Base-by-base conservation (phyloP, 2,113 vertebrate species). In the Charadrius vociferus region DNA sequence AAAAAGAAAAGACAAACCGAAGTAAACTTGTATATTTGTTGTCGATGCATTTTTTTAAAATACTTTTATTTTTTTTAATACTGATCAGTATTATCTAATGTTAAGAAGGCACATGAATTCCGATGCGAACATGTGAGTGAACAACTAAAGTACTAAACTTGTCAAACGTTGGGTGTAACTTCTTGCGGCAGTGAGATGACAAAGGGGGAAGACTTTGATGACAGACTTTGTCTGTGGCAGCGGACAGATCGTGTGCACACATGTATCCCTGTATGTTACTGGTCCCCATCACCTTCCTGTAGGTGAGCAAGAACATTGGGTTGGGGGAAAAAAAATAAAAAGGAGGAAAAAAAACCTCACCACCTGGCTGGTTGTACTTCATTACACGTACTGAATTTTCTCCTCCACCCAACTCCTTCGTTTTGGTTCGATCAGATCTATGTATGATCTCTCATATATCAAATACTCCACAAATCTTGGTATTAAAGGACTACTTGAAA, bases 81-180 rank as follows among this genome's bases (percentile, higher is more conserved):
- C 26, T 20, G 20, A 0, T 55, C 9, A 21, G 4, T 12, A 0
- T 82, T 75, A 1, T 3, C 41, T 37, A 0, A 9, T 15, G 8
- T 17, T 14, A 21, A 2, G 2, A 30, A 85, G 49, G 53, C 34
- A 1, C 55, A 0, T 4, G 30, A 24, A 36, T 93, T 86, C 70
- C 52, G 3, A 0, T 39, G 68, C 6, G 16, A 75, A 8, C 37
- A 1, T 6, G 73, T n/a, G 67, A 71, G 66, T 30, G 22, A 74
- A 20, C 43, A 41, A 77, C n/a, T 43, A 10, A 47, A 68, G 53
- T n/a, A 23, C 74, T 75, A 43, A 93, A 70, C 58, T 90, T 77
- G 36, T 36, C 79, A 53, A 36, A 29, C 5, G 0, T 1, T 11
- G 58, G 70, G 86, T 80, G 55, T 89, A 96, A 97, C 86, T 97